phyloP scores from a whole-genome alignment of 2,888 invertebrate species.

The Ramazzottius varieornatus region DNA sequence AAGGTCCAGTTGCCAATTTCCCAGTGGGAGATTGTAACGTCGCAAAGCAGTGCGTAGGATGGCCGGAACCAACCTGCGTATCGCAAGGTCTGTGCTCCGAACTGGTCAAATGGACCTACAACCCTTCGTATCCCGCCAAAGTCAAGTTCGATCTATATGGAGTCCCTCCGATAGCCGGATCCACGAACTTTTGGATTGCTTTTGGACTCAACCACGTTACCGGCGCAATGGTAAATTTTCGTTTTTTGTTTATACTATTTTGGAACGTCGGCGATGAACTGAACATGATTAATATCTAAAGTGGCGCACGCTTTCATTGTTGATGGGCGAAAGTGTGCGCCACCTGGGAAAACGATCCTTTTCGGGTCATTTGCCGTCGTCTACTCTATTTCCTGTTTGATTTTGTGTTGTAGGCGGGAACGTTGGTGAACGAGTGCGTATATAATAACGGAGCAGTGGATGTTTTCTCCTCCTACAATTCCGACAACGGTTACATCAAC shows the following conservation, averaged over 20 bases:
- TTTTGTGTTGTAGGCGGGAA: conserved; percentile 1
- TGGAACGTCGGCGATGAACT: background rate
- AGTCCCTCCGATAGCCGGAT: background rate
- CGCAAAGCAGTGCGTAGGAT: background rate
- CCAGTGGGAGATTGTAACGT: background rate
- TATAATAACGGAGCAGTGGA: background rate
- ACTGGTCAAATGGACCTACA: background rate
- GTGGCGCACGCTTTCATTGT: no score
- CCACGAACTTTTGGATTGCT: background rate
- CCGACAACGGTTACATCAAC: background rate
- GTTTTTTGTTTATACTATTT: background rate
- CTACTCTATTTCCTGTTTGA: background rate
- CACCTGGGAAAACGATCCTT: background rate
- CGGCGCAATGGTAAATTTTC: background rate
- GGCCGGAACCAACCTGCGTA: background rate
- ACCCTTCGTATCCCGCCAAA: background rate
- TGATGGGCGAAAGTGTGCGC: background rate
- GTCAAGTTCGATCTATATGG: background rate
- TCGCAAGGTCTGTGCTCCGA: background rate
- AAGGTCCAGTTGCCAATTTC: background rate
- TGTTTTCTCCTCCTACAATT: background rate
- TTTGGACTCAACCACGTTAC: background rate
- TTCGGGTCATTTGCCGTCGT: background rate
- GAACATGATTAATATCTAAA: background rate
- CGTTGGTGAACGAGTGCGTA: background rate